Evolutionary conservation across 2,888 invertebrate genomes (phyloP), one percentile per base, ranked within the genome.

Genomic region (Noctua janthina): DNA sequence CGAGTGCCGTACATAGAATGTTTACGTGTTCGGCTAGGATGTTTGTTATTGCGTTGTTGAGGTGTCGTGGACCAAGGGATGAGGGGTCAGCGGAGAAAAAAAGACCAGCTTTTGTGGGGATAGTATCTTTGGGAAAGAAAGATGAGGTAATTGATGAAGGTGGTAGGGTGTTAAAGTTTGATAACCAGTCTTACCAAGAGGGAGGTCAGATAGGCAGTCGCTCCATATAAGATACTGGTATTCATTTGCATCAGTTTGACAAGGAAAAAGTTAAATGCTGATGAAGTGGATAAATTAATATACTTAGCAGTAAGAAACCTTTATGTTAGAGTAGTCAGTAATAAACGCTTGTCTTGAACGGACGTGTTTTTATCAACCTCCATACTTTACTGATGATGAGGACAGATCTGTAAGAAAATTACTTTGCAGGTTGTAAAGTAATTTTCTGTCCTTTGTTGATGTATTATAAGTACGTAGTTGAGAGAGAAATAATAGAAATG

Each of bases 11-110:
- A 79, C 81, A 84, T 78, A 70, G 76, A 80, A 81, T 87, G 87
- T 88, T 90, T 89, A 89, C 85, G 68, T 78, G 74, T 76, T 73
- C 64, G 46, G 76, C 73, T 67, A 75, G 75, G 76, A 84, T 89
- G 89, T 90, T 87, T 87, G 84, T 74, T 67, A 67, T 56, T 70
- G 62, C 46, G 67, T 68, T 81, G 73, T 81, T 85, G 68, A 67
- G 49, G 20, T 75, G 75, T 70, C n/a, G 29, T 62, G 69, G 82
- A 3, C 39, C 20, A 71, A 74, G 35, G 7, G 3, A 62, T 43
- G 20, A 62, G 54, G 8, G 43, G 11, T 6, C 66, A 59, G 75
- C 75, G 73, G 35, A n/a, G 3, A 3, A 64, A 46, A 17, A 2
- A n/a, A 20, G 15, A 7, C 4, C 0, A 29, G 23, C 20, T 13